Percentiles rank a stretch among this genome's conserved stretches.
Conservation (phyloP, 2,113 vertebrate species). For the Centrocercus urophasianus region DNA sequence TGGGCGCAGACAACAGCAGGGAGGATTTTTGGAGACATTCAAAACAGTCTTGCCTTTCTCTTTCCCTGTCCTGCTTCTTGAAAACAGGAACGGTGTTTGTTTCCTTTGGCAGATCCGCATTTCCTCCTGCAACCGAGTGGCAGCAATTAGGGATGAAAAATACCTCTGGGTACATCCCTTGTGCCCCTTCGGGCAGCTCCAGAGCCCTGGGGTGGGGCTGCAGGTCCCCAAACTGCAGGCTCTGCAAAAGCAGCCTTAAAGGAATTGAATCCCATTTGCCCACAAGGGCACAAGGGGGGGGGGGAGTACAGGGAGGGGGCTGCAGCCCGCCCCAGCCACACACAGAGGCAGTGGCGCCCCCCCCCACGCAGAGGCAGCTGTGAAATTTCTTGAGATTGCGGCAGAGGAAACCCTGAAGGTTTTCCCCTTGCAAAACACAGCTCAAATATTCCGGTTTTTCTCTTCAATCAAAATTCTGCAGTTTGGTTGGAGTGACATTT, state of each 20-base stretch:
- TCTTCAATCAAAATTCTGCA: rapidly evolving
- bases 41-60: background rate
- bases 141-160: background rate
- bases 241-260: background rate
- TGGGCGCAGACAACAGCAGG: background rate
- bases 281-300: background rate
- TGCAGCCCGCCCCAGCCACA: background rate
- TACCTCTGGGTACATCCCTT: background rate
- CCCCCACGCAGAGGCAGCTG: conserved; percentile 16
- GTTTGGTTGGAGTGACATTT: background rate
- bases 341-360: background rate
- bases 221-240: background rate
- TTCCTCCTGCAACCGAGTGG: background rate
- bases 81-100: background rate
- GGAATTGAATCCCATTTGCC: background rate
- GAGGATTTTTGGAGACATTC: background rate
- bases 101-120: background rate
- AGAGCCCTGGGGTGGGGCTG: background rate
- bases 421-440: background rate
- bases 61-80: background rate
- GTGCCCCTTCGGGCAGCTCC: background rate
- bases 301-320: background rate
- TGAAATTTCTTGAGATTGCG: conserved; percentile 53
- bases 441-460: background rate
- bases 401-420: conserved; percentile 47